These are phyloP conservation scores for Schmidtea mediterranea DNA, from an alignment of 1,140 invertebrate genomes.

Conservation along the genomic window DNA sequence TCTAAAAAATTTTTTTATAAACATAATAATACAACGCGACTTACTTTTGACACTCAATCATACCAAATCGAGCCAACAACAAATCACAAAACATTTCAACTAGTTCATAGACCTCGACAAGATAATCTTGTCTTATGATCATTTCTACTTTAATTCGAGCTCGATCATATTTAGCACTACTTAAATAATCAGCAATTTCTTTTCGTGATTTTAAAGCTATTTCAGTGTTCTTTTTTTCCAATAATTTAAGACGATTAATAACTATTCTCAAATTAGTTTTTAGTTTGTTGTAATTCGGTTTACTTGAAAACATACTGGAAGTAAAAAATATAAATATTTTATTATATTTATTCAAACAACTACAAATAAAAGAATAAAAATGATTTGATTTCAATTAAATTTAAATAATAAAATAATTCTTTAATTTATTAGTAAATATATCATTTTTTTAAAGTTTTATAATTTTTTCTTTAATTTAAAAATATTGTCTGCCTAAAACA, in stretches of 20 bases:
- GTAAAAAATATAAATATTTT: too few species aligned
- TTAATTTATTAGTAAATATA: too few species aligned
- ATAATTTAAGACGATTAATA: neutral
- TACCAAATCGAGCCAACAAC: neutral
- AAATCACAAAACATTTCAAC: slow-evolving; percentile 2
- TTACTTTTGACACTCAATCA: slow-evolving; percentile 2
- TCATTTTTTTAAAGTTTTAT: too few species aligned
- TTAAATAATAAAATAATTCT: too few species aligned
- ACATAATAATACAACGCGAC: neutral
- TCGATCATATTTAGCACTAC: neutral
- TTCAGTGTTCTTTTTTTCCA: slow-evolving; percentile 6
- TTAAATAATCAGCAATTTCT: slow-evolving; percentile 2
- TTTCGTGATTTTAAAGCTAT: neutral
- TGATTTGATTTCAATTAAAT: too few species aligned
- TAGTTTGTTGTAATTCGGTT: neutral
- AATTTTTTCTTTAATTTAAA: too few species aligned
- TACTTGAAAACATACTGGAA: too few species aligned
- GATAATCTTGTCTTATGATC: slow-evolving; percentile 3
- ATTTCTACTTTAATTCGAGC: slow-evolving; percentile 3
- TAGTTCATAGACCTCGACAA: neutral
- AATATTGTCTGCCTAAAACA: too few species aligned
- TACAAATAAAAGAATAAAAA: too few species aligned
- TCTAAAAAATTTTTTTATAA: slow-evolving; percentile 24
- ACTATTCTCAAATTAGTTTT: neutral
- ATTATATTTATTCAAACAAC: too few species aligned